These are phyloP conservation scores for Eptesicus fuscus DNA, from an alignment of 2,113 vertebrate species.

Conservation along the genomic window DNA sequence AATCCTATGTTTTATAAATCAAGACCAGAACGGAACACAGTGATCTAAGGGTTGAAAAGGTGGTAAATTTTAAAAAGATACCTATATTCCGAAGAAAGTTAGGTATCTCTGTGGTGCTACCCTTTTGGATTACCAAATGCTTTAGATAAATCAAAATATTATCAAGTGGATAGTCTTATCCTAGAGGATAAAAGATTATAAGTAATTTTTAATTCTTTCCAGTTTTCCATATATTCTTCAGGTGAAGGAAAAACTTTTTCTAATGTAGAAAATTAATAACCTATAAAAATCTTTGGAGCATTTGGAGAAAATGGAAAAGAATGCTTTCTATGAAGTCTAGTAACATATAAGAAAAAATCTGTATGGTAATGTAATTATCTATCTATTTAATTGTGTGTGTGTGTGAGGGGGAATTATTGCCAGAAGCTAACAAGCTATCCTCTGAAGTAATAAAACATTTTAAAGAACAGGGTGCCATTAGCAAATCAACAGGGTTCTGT, in stretches of 20 bases:
- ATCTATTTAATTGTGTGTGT: neutral
- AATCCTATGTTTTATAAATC: neutral
- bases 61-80: neutral
- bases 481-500: neutral
- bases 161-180: neutral
- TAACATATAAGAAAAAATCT: neutral
- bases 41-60: neutral
- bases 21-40: neutral
- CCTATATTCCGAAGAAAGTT: neutral
- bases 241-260: neutral
- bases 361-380: neutral
- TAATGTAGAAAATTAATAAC: neutral
- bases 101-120: neutral
- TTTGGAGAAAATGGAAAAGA: neutral
- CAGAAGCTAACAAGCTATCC: neutral
- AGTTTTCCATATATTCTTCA: neutral
- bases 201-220: neutral
- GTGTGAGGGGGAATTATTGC: neutral
- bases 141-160: neutral
- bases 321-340: neutral
- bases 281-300: neutral
- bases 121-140: neutral
- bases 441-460: conserved; percentile 15
- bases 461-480: neutral
- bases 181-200: neutral